Conservation (phyloP, 2,113 vertebrate genomes). For the Dermatemys mawii region DNA sequence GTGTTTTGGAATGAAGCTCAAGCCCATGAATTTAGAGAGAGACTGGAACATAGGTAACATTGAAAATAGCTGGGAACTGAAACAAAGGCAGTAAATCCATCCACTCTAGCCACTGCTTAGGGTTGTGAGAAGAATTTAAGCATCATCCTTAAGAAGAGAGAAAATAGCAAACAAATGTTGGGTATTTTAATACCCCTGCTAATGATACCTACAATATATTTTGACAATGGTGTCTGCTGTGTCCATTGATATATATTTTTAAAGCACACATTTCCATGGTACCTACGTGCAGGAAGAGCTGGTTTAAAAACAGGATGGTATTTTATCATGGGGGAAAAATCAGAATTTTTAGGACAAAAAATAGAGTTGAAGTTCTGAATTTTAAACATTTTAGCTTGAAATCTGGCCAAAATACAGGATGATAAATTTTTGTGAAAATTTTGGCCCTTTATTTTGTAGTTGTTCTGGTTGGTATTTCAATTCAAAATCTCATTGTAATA, state of each 20-base stretch:
- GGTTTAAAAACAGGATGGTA: neutral
- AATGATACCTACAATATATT: neutral
- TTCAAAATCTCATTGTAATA: neutral
- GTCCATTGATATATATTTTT: neutral
- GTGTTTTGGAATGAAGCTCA: constrained; percentile 23
- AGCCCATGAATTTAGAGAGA: constrained; percentile 53
- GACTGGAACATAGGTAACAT: constrained; percentile 33
- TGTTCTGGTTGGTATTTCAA: neutral
- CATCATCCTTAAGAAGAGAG: constrained; percentile 8
- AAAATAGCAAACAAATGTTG: constrained; percentile 31
- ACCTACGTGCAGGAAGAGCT: neutral
- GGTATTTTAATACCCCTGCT: neutral
- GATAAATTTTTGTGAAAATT: neutral
- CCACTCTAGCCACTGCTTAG: neutral
- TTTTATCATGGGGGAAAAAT: neutral
- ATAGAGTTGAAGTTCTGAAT: neutral
- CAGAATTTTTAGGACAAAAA: neutral
- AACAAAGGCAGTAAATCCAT: constrained; percentile 41
- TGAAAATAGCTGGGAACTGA: constrained; percentile 56
- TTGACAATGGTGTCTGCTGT: neutral
- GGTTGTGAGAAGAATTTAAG: constrained; percentile 14
- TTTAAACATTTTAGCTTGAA: neutral
- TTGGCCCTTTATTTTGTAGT: neutral
- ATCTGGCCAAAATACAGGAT: neutral
- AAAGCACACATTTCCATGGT: neutral